Evolutionary conservation across 2,797 vertebrate species (phyloP).

Genomic region (Podarcis lilfordi): DNA sequence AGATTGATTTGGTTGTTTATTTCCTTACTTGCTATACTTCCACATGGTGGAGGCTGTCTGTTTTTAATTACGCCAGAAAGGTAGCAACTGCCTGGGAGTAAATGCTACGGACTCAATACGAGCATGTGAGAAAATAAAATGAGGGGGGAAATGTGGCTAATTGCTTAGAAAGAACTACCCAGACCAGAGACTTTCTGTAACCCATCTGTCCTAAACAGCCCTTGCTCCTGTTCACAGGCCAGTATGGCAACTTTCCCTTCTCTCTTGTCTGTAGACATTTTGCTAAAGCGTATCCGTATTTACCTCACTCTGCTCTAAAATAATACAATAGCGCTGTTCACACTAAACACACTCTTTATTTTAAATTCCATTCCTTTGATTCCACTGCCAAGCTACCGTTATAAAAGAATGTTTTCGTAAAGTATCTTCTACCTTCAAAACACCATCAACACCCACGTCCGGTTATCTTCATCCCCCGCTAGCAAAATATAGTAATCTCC

Average conservation of each 20-base stretch:
- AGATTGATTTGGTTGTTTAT: background rate
- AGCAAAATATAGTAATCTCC: background rate
- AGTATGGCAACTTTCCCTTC: accelerated
- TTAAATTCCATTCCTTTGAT: background rate
- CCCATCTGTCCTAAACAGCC: background rate
- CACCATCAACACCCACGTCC: accelerated
- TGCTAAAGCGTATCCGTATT: background rate
- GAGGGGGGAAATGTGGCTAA: accelerated
- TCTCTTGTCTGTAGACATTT: accelerated
- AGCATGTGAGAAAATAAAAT: accelerated
- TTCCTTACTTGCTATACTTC: background rate
- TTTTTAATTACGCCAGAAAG: background rate
- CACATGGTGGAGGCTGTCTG: background rate
- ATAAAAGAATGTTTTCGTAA: no score
- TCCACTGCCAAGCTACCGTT: accelerated
- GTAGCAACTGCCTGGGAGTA: background rate
- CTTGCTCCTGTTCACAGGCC: accelerated
- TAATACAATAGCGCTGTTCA: background rate
- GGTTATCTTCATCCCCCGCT: accelerated
- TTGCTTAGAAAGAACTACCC: slow-evolving; percentile 5
- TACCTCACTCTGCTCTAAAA: background rate
- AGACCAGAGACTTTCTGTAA: background rate
- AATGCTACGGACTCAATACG: background rate
- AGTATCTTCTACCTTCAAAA: background rate
- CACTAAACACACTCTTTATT: background rate